These are phyloP conservation scores for Achatina immaculata DNA, from an alignment of 1,140 invertebrate genomes.

Conservation along the genomic window DNA sequence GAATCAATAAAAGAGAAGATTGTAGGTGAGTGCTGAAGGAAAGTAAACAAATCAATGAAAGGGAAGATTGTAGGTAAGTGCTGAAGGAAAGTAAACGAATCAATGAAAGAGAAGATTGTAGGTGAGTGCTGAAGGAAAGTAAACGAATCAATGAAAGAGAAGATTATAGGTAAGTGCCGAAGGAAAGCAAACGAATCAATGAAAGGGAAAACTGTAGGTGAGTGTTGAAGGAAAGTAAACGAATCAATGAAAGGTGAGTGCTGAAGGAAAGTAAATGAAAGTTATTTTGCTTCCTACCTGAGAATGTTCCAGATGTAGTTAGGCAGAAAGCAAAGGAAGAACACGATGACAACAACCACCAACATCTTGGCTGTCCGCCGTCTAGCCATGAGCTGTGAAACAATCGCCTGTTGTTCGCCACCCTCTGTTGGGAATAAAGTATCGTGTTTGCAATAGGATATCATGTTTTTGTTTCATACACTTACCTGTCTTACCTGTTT, in stretches of 20 bases:
- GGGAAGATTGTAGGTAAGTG: too few species aligned
- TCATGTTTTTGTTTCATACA: neutral
- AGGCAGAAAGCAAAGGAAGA: slow-evolving; percentile 90
- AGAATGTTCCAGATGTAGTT: slow-evolving; percentile 86
- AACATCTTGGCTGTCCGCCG: slow-evolving; percentile 93
- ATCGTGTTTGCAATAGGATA: neutral
- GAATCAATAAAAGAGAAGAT: too few species aligned
- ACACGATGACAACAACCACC: slow-evolving; percentile 88
- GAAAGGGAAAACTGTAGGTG: neutral
- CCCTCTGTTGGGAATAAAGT: slow-evolving; percentile 18
- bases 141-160: too few species aligned
- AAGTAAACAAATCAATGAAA: too few species aligned
- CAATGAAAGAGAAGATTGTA: too few species aligned
- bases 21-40: too few species aligned
- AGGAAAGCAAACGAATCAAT: slow-evolving; percentile 12
- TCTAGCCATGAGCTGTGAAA: slow-evolving; percentile 79
- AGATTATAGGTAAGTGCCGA: too few species aligned
- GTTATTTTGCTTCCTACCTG: slow-evolving; percentile 74
- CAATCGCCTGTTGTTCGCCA: slow-evolving; percentile 41
- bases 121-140: too few species aligned
- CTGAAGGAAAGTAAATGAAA: slow-evolving; percentile 1
- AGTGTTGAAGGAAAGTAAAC: too few species aligned
- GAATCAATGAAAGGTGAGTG: too few species aligned
- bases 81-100: slow-evolving; percentile 3
- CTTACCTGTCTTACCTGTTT: neutral